Conservation (phyloP, 2,113 vertebrate species). For the Corythornis vintsioides region DNA sequence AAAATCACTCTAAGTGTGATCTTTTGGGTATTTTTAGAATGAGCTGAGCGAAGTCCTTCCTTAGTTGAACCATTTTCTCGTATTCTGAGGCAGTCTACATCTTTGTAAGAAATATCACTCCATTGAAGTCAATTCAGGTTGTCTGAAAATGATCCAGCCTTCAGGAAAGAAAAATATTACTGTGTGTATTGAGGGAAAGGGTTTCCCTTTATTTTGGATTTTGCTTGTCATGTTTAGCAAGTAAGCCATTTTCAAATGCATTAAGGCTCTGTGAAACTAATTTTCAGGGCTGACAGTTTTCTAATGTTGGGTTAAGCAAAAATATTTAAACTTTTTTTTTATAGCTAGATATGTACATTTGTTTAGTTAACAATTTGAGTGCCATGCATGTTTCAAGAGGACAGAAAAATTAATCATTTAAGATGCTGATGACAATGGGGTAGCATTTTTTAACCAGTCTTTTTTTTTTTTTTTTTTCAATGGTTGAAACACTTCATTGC, state of each 20-base stretch:
- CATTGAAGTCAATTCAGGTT: constrained; percentile 43
- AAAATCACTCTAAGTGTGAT: not conserved
- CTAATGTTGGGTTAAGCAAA: constrained; percentile 3
- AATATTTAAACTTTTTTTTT: not conserved
- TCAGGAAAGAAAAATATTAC: constrained; percentile 58
- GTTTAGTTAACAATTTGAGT: not conserved
- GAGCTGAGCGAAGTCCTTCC: not conserved
- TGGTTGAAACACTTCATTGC: not conserved
- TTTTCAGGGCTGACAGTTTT: constrained; percentile 37
- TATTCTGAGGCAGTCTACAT: not conserved
- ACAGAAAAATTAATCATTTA: not conserved
- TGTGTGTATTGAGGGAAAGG: not conserved
- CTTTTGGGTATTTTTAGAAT: constrained; percentile 5
- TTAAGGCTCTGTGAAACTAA: constrained; percentile 35
- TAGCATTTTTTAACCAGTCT: not conserved
- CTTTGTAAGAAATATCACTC: not conserved
- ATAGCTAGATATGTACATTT: not conserved
- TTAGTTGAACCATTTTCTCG: constrained; percentile 3
- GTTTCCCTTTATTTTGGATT: constrained; percentile 19
- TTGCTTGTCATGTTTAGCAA: constrained; percentile 43
- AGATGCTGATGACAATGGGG: accelerated
- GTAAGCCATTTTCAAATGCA: constrained; percentile 30
- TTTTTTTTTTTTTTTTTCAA: not conserved
- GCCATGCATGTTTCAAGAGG: not conserved
- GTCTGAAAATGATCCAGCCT: constrained; percentile 49